phyloP scores from a whole-genome alignment of 2,888 invertebrate species.

The Glaucopsyche alexis region DNA sequence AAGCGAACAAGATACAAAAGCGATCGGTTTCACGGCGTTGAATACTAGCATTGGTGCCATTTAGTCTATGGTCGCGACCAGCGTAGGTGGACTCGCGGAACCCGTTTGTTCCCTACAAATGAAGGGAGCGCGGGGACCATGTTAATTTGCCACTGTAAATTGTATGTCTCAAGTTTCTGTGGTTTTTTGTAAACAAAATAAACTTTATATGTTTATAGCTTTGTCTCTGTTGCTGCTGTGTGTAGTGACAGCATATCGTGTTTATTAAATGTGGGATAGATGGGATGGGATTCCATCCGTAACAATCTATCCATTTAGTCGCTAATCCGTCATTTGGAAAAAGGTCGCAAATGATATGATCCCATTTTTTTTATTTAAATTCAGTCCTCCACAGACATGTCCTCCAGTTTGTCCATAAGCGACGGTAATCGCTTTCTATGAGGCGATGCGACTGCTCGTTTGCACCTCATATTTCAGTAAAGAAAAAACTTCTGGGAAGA shows the following conservation, averaged over 20 bases:
- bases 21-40: neutral
- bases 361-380: too few species aligned
- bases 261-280: neutral
- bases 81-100: constrained; percentile 30
- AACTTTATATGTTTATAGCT: constrained; percentile 45
- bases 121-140: constrained; percentile 34
- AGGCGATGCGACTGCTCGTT: too few species aligned
- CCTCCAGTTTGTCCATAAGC: too few species aligned
- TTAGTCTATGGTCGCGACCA: constrained; percentile 33
- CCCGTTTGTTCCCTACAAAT: constrained; percentile 26
- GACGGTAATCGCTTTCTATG: too few species aligned
- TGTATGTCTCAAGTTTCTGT: constrained; percentile 34
- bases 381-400: too few species aligned
- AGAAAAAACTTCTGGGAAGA: too few species aligned
- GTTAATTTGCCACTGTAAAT: constrained; percentile 31
- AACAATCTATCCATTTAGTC: too few species aligned
- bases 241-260: neutral
- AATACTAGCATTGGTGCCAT: constrained; percentile 25
- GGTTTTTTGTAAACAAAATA: constrained; percentile 49
- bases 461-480: too few species aligned
- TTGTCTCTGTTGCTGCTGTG: constrained; percentile 31
- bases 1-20: constrained; percentile 5
- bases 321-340: neutral
- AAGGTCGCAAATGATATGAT: too few species aligned
- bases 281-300: too few species aligned